Evolutionary conservation across 2,888 invertebrate species (phyloP).

Genomic region (Phalera bucephala): DNA sequence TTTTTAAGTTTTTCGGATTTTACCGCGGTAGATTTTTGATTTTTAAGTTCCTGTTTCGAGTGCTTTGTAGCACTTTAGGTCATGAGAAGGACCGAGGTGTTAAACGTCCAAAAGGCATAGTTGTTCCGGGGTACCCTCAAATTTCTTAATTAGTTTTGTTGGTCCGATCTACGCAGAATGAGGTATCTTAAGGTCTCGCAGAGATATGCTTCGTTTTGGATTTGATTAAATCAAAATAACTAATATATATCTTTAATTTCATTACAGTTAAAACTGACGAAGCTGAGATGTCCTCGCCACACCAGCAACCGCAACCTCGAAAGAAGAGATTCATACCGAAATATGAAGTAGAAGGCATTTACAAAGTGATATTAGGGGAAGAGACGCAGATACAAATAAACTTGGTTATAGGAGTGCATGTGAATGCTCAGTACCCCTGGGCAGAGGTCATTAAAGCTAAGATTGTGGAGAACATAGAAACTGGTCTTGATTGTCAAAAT

Average conservation of each 20-base stretch:
- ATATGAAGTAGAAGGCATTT: slow-evolving; percentile 82
- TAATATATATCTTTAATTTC: neutral
- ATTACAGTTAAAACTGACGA: slow-evolving; percentile 43
- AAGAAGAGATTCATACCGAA: slow-evolving; percentile 72
- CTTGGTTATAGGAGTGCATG: slow-evolving; percentile 85
- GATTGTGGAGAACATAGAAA: slow-evolving; percentile 84
- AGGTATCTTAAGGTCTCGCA: too few species aligned
- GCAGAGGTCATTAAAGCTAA: slow-evolving; percentile 84
- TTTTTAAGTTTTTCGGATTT: too few species aligned
- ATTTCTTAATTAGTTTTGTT: too few species aligned
- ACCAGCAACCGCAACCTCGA: slow-evolving; percentile 46
- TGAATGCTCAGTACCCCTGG: slow-evolving; percentile 90
- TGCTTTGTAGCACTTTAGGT: too few species aligned
- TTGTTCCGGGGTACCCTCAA: too few species aligned
- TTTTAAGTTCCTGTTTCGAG: too few species aligned
- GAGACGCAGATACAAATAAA: slow-evolving; percentile 85
- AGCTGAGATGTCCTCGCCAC: slow-evolving; percentile 37
- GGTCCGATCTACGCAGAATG: too few species aligned
- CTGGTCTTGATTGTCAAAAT: slow-evolving; percentile 79
- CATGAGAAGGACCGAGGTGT: too few species aligned
- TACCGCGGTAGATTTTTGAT: too few species aligned
- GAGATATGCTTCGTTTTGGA: too few species aligned
- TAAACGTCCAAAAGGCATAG: too few species aligned
- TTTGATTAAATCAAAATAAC: too few species aligned
- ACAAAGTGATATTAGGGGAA: slow-evolving; percentile 76